Evolutionary conservation across 2,113 vertebrate genomes (phyloP).

Genomic region (Grallaria varia): DNA sequence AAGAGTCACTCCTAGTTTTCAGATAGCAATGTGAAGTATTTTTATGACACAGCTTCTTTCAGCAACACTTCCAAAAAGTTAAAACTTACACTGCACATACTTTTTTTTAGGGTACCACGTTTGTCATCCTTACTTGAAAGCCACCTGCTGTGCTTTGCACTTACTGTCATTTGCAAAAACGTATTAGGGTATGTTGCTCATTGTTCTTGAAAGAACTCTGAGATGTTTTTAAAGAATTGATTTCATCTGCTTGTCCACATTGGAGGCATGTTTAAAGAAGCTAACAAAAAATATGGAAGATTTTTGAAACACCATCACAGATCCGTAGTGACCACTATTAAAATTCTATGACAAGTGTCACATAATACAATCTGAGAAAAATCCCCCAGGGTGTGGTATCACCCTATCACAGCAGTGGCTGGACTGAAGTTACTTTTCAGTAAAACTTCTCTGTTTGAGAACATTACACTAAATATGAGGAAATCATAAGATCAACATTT

Average conservation of each 20-base stretch:
- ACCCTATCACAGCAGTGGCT: neutral
- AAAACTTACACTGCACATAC: neutral
- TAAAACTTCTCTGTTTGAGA: neutral
- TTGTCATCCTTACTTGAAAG: neutral
- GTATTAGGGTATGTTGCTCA: neutral
- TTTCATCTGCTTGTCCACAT: neutral
- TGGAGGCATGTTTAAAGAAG: neutral
- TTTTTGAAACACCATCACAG: neutral
- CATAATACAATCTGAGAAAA: neutral
- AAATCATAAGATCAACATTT: neutral
- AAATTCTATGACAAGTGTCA: neutral
- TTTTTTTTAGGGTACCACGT: neutral
- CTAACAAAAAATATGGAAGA: neutral
- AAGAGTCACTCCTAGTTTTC: neutral
- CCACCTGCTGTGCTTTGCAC: neutral
- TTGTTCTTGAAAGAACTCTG: neutral
- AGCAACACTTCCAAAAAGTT: neutral
- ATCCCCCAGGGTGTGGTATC: neutral
- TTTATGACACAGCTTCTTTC: neutral
- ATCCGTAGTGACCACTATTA: neutral
- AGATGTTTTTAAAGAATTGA: neutral
- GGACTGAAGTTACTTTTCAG: neutral
- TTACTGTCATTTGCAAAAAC: neutral
- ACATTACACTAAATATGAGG: neutral
- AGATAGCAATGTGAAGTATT: neutral